Evolutionary conservation across 2,113 vertebrate genomes (phyloP), one percentile per base, ranked within the genome.

Genomic region (Aegotheles bennettii): DNA sequence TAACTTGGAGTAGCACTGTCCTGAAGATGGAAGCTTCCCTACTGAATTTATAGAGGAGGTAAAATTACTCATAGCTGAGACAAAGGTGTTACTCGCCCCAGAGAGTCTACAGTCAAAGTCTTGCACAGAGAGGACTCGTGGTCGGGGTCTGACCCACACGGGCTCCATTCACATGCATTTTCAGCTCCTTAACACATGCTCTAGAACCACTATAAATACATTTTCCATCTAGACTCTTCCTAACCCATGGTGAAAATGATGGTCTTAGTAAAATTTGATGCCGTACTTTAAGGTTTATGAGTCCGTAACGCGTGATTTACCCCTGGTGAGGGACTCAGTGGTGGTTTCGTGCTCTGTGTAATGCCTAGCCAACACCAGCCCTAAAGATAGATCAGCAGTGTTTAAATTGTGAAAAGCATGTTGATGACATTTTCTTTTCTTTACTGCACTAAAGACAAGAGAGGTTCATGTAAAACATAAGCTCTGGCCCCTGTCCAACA

Each of bases 351-450:
- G 88, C 76, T 67, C 43, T 29, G 19, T 70, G 47, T 67, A 78
- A 40, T 24, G 54, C 71, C 89, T 73, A 85, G 70, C 92, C 88
- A 93, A 51, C 75, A 36, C 23, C 75, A 89, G 71, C 83, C 82
- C 88, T 81, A 61, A 93, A 92, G 90, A 93, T 38, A 90, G 92
- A 93, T 82, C 90, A 89, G 84, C 85, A 93, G 92, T 38, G 57
- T 97, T 96, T 59, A 69, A 95, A 95, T 89, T 70, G 54, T 93
- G 48, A 84, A 43, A 96, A 95, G 88, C 96, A 95, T 67, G 94
- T 92, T 90, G 92, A 94, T 96, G 96, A 94, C 96, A 94, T 96
- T 96, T 95, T 96, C 95, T 87, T 92, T 93, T 93, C 80, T 89
- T 78, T 90, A 71, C 90, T 90, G 56, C 0, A 3, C 83, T 89